Percentiles rank a stretch among this genome's conserved stretches.
phyloP scores from a whole-genome alignment of 2,888 invertebrate genomes.

The Ernsta delagoae region DNA sequence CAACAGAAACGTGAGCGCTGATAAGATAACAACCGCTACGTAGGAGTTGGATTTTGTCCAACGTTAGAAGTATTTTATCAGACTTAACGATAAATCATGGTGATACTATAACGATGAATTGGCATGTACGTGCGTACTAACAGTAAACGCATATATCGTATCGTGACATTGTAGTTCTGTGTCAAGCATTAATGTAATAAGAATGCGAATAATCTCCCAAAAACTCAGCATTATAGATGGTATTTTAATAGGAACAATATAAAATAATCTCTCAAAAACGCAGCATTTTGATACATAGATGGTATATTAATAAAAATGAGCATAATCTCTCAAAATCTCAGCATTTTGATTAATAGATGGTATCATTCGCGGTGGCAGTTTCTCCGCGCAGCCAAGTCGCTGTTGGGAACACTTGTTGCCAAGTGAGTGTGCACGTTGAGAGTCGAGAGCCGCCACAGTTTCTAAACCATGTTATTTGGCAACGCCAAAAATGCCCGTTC shows the following conservation, averaged over 20 bases:
- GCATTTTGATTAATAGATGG: background rate
- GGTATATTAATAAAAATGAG: background rate
- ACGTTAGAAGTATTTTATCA: background rate
- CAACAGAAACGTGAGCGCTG: conserved; percentile 21
- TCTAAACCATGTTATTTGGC: conserved; percentile 65
- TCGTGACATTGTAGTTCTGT: no score
- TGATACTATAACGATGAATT: background rate
- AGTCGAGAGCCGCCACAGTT: conserved; percentile 40
- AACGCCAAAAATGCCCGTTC: conserved; percentile 67
- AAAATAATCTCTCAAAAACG: no score
- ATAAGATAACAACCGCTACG: conserved; percentile 3
- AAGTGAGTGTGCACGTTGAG: conserved; percentile 40
- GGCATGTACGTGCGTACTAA: background rate
- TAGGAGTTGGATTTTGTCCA: background rate
- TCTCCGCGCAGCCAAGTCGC: conserved; percentile 26
- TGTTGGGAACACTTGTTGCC: conserved; percentile 46
- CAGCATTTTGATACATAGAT: no score
- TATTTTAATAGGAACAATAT: no score
- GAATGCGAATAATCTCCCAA: no score
- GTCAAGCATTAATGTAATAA: no score
- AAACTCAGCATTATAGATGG: no score
- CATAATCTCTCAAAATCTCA: background rate
- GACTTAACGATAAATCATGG: background rate
- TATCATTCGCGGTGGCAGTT: conserved; percentile 3
- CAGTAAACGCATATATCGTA: no score